A percentile compares a stretch with the other conserved stretches of the same genome.
These are phyloP conservation scores for Chloroclystis v-ata DNA, from an alignment of 2,888 invertebrate species.

Conservation along the genomic window DNA sequence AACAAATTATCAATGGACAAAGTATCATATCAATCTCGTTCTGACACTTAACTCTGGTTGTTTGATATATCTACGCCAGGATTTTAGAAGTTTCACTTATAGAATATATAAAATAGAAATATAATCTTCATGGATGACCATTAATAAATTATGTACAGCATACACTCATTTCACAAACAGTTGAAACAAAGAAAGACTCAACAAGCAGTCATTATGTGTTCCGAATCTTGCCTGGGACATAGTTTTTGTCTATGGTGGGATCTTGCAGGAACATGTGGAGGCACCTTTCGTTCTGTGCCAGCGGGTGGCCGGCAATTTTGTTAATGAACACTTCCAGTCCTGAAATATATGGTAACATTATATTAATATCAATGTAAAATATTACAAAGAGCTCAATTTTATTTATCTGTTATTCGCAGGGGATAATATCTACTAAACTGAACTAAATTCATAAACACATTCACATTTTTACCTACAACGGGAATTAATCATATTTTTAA, in stretches of 20 bases:
- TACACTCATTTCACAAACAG: constrained; percentile 37
- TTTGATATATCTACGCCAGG: no score
- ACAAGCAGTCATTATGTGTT: constrained; percentile 84
- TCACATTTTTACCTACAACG: no score
- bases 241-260: constrained; percentile 98
- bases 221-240: constrained; percentile 99
- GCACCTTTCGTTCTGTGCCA: constrained; percentile 99
- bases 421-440: no score
- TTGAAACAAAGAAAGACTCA: constrained; percentile 40
- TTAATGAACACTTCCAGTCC: constrained; percentile 98
- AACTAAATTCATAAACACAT: no score
- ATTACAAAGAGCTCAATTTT: no score
- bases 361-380: background rate
- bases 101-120: background rate
- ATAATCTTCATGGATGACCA: background rate
- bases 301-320: constrained; percentile 99
- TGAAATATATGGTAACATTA: constrained; percentile 31
- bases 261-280: constrained; percentile 99
- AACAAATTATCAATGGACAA: no score
- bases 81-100: no score
- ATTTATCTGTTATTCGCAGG: no score
- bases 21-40: background rate
- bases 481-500: no score
- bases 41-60: no score
- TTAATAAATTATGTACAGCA: background rate